Base-by-base conservation (phyloP, 2,888 invertebrate genomes). In the Cerastis rubricosa region DNA sequence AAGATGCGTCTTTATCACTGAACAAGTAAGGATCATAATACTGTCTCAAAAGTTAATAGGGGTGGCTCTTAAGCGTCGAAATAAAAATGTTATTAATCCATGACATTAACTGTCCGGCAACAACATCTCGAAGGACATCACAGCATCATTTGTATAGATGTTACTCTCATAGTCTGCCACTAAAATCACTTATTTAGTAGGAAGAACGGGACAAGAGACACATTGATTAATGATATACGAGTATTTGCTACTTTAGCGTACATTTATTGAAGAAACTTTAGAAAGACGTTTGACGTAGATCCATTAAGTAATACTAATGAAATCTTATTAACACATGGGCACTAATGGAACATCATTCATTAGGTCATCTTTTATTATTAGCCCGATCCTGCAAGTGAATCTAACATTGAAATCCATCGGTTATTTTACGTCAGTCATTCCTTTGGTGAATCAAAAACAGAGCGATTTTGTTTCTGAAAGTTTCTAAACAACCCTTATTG, bases 21-120 rank as follows among this genome's bases (percentile, higher is more conserved):
- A 22, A 35, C 2, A 0, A 7, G 9, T 74, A 80, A 74, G 51
- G 67, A 11, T 63, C 29, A 51, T 65, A 82, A 75, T 76, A 14
- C 57, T 8, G 7, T 74, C 14, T 7, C n/a, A 4, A 0, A 57
- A 64, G 29, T 65, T 57, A 76, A 74, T 61, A 79, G 61, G 74
- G 74, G 59, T 78, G 64, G 75, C 51, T 65, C 59, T 79, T 78
- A 81, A 77, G 74, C 65, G n/a, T 76, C 63, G 65, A 75, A 74
- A 82, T 86, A 86, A 87, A 86, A 85, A 74, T 78, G 80, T 83
- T 80, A 87, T 85, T 76, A 87, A 77, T 80, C 65, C 64, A 49
- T 81, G 85, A 76, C 65, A 78, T 80, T 65, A 65, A 64, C 43
- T 66, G 73, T 71, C 69, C 75, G 74, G 67, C 64, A 49, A 68